These are phyloP conservation scores for Agraylea sexmaculata DNA, from an alignment of 1,140 invertebrate species.

Conservation along the genomic window DNA sequence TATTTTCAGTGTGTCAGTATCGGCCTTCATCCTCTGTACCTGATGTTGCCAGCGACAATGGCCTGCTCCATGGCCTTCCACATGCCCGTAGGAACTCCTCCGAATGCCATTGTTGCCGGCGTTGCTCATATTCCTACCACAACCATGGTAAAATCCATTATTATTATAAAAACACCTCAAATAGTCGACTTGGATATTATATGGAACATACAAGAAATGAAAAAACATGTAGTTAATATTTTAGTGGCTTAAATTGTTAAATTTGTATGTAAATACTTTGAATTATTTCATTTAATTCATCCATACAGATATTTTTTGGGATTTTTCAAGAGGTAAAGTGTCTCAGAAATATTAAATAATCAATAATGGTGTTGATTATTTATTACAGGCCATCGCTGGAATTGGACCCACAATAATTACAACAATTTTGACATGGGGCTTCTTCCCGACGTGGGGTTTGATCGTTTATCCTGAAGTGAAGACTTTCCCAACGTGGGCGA, in stretches of 20 bases:
- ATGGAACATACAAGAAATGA: no score
- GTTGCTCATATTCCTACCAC: conserved; percentile 63
- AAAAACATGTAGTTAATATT: not conserved
- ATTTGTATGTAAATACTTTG: not conserved
- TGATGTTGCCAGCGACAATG: conserved; percentile 74
- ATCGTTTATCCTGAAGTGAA: conserved; percentile 36
- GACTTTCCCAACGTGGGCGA: conserved; percentile 31
- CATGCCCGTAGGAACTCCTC: conserved; percentile 71
- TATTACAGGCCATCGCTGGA: conserved; percentile 50
- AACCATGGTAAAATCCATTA: conserved; percentile 49
- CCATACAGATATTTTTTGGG: no score
- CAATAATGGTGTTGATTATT: not conserved
- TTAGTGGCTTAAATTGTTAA: not conserved
- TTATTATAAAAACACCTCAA: not conserved
- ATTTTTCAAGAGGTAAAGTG: no score
- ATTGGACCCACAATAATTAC: conserved; percentile 68
- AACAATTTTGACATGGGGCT: conserved; percentile 49
- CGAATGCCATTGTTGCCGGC: conserved; percentile 88
- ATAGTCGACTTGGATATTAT: no score
- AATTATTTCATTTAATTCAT: no score
- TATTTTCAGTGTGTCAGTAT: conserved; percentile 45
- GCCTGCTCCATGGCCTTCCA: conserved; percentile 67
- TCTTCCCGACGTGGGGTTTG: conserved; percentile 54
- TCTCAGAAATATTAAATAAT: no score
- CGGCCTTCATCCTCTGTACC: conserved; percentile 68